A percentile compares a stretch with the other conserved stretches of the same genome.
phyloP scores from a whole-genome alignment of 1,140 invertebrate genomes.

The Triops cancriformis region DNA sequence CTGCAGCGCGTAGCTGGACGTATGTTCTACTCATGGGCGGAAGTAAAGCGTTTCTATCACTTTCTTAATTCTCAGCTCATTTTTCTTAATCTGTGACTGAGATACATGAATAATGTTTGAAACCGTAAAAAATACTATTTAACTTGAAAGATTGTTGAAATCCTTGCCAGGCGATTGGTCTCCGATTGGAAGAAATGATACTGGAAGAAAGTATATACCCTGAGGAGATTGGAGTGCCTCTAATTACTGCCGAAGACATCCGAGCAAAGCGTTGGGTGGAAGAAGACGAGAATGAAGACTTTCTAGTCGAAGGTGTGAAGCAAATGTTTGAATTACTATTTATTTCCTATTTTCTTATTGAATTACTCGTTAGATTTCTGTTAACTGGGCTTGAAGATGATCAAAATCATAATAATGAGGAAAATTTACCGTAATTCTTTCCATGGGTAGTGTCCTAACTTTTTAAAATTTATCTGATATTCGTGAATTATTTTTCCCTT shows the following conservation, averaged over 20 bases:
- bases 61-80: no score
- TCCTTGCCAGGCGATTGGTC: slow-evolving; percentile 61
- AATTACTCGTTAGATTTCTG: no score
- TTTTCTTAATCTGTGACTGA: no score
- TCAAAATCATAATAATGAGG: no score
- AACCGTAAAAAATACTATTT: slow-evolving; percentile 24
- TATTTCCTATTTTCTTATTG: no score
- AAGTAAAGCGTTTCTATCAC: no score
- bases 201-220: slow-evolving; percentile 62
- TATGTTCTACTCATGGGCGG: slow-evolving; percentile 95
- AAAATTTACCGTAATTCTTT: no score
- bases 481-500: no score
- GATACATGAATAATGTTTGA: not conserved
- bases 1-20: slow-evolving; percentile 86
- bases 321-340: no score
- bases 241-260: not conserved
- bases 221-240: slow-evolving; percentile 49
- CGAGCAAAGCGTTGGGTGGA: slow-evolving; percentile 42
- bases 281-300: slow-evolving; percentile 96
- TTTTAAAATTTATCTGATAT: no score
- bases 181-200: slow-evolving; percentile 70
- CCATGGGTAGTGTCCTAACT: no score
- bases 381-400: no score
- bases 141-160: slow-evolving; percentile 12
- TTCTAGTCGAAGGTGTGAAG: slow-evolving; percentile 96